These are phyloP conservation scores for Trematomus loennbergii DNA, from an alignment of 2,113 vertebrate species.

Conservation along the genomic window DNA sequence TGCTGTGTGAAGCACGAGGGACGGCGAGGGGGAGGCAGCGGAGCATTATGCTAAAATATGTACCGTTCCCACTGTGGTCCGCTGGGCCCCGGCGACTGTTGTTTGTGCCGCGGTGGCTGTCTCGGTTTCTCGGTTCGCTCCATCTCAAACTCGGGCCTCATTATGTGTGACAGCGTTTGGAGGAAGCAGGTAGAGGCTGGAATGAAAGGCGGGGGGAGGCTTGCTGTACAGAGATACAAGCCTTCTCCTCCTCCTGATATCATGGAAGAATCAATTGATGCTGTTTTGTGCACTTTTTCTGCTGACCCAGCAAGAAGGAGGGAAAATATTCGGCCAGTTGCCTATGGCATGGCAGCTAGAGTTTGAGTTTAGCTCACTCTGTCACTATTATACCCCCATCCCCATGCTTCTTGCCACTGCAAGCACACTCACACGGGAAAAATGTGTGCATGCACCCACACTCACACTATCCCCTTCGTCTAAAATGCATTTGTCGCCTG, in stretches of 20 bases:
- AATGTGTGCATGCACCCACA: slow-evolving; percentile 32
- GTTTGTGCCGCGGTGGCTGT: slow-evolving; percentile 55
- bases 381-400: slow-evolving; percentile 65
- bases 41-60: slow-evolving; percentile 84
- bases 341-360: slow-evolving; percentile 70
- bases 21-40: background rate
- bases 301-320: slow-evolving; percentile 73
- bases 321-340: slow-evolving; percentile 52
- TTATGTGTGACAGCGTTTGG: slow-evolving; percentile 78
- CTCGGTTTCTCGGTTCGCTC: slow-evolving; percentile 53
- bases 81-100: slow-evolving; percentile 64
- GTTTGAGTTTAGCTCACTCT: slow-evolving; percentile 72
- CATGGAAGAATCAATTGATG: slow-evolving; percentile 80
- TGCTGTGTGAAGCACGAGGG: slow-evolving; percentile 57
- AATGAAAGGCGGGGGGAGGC: slow-evolving; percentile 58
- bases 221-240: slow-evolving; percentile 47
- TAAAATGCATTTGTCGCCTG: slow-evolving; percentile 69
- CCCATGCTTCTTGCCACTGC: slow-evolving; percentile 41
- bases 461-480: slow-evolving; percentile 29
- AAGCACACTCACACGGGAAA: slow-evolving; percentile 16
- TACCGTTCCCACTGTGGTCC: slow-evolving; percentile 65
- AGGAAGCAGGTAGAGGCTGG: slow-evolving; percentile 60
- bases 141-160: slow-evolving; percentile 71
- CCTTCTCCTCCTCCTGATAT: slow-evolving; percentile 75
- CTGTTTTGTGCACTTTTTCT: slow-evolving; percentile 79